These are phyloP conservation scores for Endomychus coccineus DNA, from an alignment of 2,888 invertebrate genomes.

Conservation along the genomic window DNA sequence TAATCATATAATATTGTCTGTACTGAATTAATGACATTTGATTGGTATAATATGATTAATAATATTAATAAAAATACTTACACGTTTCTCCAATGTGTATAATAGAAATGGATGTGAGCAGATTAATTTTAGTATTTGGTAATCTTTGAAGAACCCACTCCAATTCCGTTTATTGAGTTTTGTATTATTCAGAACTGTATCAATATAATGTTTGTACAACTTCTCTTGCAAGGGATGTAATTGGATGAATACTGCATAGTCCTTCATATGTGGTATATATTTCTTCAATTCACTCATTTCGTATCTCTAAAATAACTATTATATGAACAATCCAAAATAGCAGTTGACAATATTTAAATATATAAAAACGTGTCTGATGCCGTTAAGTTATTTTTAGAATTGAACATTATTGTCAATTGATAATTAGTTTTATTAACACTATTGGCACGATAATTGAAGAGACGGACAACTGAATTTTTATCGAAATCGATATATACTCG, in stretches of 20 bases:
- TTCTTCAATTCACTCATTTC: slow-evolving; percentile 72
- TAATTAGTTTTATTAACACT: too few species aligned
- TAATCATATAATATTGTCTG: too few species aligned
- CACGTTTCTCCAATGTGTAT: slow-evolving; percentile 47
- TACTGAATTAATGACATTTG: too few species aligned
- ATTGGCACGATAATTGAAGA: too few species aligned
- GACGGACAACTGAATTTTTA: too few species aligned
- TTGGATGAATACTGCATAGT: slow-evolving; percentile 75
- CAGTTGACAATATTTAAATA: too few species aligned
- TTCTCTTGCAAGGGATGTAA: slow-evolving; percentile 64
- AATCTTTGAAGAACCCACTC: slow-evolving; percentile 42
- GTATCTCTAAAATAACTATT: slow-evolving; percentile 48
- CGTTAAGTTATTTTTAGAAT: too few species aligned
- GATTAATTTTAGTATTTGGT: slow-evolving; percentile 48
- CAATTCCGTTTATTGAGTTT: slow-evolving; percentile 6
- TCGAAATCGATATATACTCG: too few species aligned
- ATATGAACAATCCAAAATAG: too few species aligned
- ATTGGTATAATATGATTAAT: too few species aligned
- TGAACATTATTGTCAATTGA: too few species aligned
- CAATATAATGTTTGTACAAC: slow-evolving; percentile 59
- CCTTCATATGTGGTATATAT: slow-evolving; percentile 75
- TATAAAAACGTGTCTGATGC: not conserved
- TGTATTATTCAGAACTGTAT: slow-evolving; percentile 36
- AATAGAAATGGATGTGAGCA: slow-evolving; percentile 64
- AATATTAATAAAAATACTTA: slow-evolving; percentile 5